Conservation (phyloP, 2,797 vertebrate species). For the Lithobates sylvaticus region DNA sequence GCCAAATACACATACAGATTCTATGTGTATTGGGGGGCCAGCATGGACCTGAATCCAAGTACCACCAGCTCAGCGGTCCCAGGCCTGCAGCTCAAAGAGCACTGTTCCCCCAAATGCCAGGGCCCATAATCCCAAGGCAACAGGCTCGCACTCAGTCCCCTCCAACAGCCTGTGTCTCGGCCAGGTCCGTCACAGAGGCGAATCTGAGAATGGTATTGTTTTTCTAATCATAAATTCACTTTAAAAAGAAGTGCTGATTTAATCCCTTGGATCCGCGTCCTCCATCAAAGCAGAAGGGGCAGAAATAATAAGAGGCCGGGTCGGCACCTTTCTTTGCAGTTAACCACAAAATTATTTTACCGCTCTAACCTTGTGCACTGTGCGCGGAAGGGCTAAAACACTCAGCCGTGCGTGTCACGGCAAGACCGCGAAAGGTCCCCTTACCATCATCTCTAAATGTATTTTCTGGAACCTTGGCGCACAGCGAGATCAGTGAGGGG, state of each 20-base stretch:
- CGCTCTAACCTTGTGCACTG: slow-evolving; percentile 32
- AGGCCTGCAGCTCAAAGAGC: no score
- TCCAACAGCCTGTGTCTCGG: no score
- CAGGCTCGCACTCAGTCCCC: no score
- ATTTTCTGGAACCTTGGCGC: background rate
- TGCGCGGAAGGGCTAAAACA: slow-evolving; percentile 19
- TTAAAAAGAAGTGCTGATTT: background rate
- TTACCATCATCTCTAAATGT: slow-evolving; percentile 31
- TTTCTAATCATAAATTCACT: background rate
- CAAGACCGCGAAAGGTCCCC: slow-evolving; percentile 39
- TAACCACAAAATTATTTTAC: slow-evolving; percentile 54
- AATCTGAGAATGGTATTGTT: no score
- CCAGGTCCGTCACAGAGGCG: no score
- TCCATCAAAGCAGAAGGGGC: background rate
- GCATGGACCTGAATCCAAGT: no score
- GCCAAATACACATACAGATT: no score
- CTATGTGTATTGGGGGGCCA: no score
- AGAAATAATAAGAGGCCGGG: slow-evolving; percentile 11
- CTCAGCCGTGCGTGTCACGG: slow-evolving; percentile 21
- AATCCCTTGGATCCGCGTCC: background rate
- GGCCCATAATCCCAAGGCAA: no score
- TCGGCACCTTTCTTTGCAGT: slow-evolving; percentile 25
- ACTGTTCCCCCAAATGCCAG: no score
- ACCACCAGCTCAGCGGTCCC: no score
- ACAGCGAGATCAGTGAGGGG: background rate